Percentiles rank a stretch among this genome's conserved stretches.
These are phyloP conservation scores for Agriopis marginaria DNA, from an alignment of 2,888 invertebrate species.

Conservation along the genomic window DNA sequence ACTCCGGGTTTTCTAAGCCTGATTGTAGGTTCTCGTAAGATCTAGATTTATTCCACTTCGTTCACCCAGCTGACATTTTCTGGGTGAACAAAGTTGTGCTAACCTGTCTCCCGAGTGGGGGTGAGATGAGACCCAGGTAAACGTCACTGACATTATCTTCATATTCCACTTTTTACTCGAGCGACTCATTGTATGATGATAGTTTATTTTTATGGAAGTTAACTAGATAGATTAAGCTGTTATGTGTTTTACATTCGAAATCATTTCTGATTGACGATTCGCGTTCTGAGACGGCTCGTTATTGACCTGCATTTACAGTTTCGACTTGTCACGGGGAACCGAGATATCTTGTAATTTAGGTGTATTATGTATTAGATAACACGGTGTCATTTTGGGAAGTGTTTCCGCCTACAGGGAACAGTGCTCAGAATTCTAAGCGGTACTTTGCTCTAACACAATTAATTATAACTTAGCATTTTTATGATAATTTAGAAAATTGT, in stretches of 20 bases:
- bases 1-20: background rate
- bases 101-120: background rate
- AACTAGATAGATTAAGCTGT: conserved; percentile 85
- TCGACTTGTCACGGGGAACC: conserved; percentile 73
- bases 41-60: background rate
- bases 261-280: conserved; percentile 68
- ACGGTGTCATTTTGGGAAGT: conserved; percentile 77
- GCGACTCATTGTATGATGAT: conserved; percentile 81
- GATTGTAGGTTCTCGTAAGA: conserved; percentile 1
- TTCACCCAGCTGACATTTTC: background rate
- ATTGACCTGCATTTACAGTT: conserved; percentile 81
- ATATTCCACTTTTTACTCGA: conserved; percentile 72
- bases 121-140: conserved; percentile 27
- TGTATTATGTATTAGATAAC: conserved; percentile 80
- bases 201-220: conserved; percentile 84
- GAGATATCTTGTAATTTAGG: conserved; percentile 83
- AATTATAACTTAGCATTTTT: conserved; percentile 86
- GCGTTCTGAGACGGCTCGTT: conserved; percentile 69
- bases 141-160: conserved; percentile 63
- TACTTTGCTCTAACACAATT: conserved; percentile 83
- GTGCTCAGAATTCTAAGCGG: conserved; percentile 78
- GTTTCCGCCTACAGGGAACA: conserved; percentile 71
- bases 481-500: conserved; percentile 85
- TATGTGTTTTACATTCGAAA: conserved; percentile 80
- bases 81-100: background rate